phyloP scores from a whole-genome alignment of 92 coral and sea anemone species.

The Palythoa heliodiscus region DNA sequence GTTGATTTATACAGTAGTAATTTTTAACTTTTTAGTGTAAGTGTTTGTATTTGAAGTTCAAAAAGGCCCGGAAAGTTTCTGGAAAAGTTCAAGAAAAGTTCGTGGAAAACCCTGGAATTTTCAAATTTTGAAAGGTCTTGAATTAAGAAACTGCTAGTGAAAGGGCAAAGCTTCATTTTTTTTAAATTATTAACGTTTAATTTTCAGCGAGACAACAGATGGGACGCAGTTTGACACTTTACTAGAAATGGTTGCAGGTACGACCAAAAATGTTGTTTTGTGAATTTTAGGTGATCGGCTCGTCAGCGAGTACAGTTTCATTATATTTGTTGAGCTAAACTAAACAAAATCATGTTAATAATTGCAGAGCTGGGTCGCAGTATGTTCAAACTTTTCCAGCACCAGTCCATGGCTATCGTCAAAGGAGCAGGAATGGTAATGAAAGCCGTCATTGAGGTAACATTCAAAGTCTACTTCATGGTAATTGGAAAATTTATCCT shows the following conservation, averaged over 20 bases:
- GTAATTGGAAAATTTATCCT: neutral
- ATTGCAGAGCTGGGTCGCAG: slow-evolving; percentile 84
- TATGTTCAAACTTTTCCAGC: slow-evolving; percentile 92
- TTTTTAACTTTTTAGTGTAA: no score
- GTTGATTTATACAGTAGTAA: no score
- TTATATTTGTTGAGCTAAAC: neutral
- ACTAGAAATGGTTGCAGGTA: slow-evolving; percentile 95
- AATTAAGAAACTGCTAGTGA: neutral
- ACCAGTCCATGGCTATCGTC: slow-evolving; percentile 97
- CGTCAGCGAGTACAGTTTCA: neutral
- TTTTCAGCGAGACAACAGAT: slow-evolving; percentile 90
- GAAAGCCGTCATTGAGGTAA: slow-evolving; percentile 97
- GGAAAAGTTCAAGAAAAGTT: no score
- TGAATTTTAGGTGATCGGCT: neutral
- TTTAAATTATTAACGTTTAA: neutral
- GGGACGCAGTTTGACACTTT: slow-evolving; percentile 91
- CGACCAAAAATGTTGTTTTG: neutral
- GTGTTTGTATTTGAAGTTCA: no score
- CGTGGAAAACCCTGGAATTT: no score
- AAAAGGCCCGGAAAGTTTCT: no score
- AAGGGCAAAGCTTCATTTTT: neutral
- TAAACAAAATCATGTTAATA: neutral
- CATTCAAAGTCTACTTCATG: neutral
- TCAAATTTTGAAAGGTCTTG: no score
- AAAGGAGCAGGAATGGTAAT: slow-evolving; percentile 99